Conservation (phyloP, 2,113 vertebrate species). For the Tachuris rubrigastra region DNA sequence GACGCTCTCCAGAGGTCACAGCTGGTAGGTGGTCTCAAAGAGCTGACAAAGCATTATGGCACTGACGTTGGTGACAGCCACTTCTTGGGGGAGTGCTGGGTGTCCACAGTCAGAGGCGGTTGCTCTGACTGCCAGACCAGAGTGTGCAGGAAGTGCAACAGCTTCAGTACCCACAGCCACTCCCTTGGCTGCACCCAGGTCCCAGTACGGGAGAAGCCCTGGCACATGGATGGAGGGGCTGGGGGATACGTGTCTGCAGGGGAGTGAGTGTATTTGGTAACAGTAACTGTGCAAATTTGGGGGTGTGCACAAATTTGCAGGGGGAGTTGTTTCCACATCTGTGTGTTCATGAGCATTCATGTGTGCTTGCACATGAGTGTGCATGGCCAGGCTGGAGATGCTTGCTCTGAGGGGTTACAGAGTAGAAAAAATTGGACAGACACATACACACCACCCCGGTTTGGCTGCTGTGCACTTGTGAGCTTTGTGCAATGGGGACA, state of each 20-base stretch:
- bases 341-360: background rate
- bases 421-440: background rate
- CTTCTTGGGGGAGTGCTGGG: rapidly evolving
- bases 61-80: background rate
- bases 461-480: background rate
- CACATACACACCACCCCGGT: background rate
- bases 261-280: background rate
- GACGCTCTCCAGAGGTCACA: background rate
- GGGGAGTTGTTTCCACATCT: background rate
- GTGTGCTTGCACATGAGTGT: background rate
- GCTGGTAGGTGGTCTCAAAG: rapidly evolving
- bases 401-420: background rate
- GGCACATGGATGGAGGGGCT: rapidly evolving
- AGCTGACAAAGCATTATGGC: background rate
- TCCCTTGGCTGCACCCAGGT: background rate
- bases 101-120: rapidly evolving
- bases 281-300: background rate
- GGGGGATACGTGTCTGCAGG: background rate
- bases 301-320: background rate
- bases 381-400: background rate
- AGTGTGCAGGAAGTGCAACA: background rate
- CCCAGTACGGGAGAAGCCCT: background rate
- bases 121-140: background rate
- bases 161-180: background rate
- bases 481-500: background rate